Evolutionary conservation across 2,888 invertebrate species (phyloP).

Genomic region (Willowsia nigromaculata): DNA sequence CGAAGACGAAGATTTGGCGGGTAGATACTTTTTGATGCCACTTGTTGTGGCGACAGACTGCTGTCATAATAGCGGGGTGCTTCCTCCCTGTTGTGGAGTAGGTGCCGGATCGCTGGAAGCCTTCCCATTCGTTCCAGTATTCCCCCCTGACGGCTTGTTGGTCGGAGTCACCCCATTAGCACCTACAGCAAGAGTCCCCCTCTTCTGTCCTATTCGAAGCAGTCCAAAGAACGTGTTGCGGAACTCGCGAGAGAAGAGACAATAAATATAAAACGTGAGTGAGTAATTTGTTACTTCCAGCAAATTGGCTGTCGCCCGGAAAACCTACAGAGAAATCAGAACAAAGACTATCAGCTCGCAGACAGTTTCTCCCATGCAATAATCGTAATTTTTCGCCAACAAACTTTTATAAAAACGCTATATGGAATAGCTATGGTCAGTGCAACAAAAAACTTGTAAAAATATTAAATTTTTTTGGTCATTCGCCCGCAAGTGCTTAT

Average conservation of each 20-base stretch:
- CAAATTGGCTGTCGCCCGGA: conserved; percentile 87
- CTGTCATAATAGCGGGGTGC: conserved; percentile 73
- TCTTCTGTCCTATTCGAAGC: conserved; percentile 80
- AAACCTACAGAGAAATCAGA: conserved; percentile 82
- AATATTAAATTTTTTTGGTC: background rate
- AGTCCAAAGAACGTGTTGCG: conserved; percentile 86
- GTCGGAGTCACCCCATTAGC: conserved; percentile 59
- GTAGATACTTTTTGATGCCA: conserved; percentile 72
- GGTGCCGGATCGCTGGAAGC: conserved; percentile 61
- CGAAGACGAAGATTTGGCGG: conserved; percentile 59
- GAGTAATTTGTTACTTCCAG: conserved; percentile 89
- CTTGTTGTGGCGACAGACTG: conserved; percentile 63
- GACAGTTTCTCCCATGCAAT: background rate
- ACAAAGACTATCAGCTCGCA: background rate
- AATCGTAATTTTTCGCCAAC: conserved; percentile 24
- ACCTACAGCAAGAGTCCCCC: conserved; percentile 45
- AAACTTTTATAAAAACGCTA: background rate
- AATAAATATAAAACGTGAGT: conserved; percentile 89
- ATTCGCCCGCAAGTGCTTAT: background rate
- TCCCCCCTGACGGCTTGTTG: conserved; percentile 67
- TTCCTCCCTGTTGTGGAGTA: conserved; percentile 64
- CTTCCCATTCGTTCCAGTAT: conserved; percentile 42
- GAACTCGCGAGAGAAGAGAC: conserved; percentile 89
- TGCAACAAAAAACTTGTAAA: background rate
- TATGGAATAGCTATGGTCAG: background rate